Base-by-base conservation (phyloP, 1,140 invertebrate species). In the Drosophila sp. region DNA sequence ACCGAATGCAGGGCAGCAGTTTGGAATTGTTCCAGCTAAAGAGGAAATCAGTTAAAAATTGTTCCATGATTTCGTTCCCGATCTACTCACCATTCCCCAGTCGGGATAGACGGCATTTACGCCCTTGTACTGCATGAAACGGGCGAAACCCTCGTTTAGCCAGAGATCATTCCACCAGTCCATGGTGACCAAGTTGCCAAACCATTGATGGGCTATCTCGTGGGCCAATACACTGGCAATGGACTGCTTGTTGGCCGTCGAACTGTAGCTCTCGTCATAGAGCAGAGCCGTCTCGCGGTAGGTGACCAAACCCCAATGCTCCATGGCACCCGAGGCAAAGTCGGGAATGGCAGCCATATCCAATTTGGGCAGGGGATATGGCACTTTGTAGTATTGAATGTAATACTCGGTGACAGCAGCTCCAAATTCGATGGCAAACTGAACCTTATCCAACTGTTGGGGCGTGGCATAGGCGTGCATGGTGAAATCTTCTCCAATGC, bases 291-390 rank as follows among this genome's bases (percentile, higher is more conserved):
- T 95, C 93, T 99, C 97, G 63, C 97, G 93, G 86, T 95, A 97
- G 1, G 96, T 97, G 0, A 97, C 95, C 1, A 97, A 92, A 3
- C 96, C 96, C 97, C 98, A 99, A 92, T 98, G 97, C 92, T 99
- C 98, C 95, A 99, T 99, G 0, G 98, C 98, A 10, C 96, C 97
- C 0, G 97, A 97, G 4, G 96, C 95, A 93, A 99, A 99, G 92
- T 99, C 98, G 1, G 98, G 98, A 75, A 99, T 97, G 10, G 97
- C 97, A 70, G 97, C 96, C 95, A 98, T 96, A 93, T 98, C 97
- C 80, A 97, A 92, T 93, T 98, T 98, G 29, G 96, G 96, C 30
- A 98, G 92, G 6, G 98, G 97, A 93, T 98, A 99, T 25, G 94
- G 90, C 60, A 98, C 95, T 70, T 95, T 93, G 92, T 98, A 99